phyloP scores from a whole-genome alignment of 2,797 vertebrate genomes.

The Melanotaenia maccullochi region DNA sequence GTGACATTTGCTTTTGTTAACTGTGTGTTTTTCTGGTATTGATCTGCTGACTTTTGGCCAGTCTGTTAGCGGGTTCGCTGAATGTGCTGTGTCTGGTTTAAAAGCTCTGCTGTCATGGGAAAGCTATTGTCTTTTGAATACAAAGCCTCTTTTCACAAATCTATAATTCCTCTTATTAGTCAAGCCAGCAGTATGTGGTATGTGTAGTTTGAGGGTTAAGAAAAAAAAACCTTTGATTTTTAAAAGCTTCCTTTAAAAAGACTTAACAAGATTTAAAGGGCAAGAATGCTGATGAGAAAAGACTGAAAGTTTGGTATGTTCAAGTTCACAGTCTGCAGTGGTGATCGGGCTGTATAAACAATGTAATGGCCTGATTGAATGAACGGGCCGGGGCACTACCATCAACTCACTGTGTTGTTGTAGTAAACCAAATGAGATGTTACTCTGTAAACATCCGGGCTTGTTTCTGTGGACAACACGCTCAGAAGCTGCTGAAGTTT shows the following conservation, averaged over 20 bases:
- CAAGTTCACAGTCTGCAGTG: constrained; percentile 23
- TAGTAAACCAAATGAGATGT: constrained; percentile 4
- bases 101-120: constrained; percentile 49
- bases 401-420: constrained; percentile 11
- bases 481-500: constrained; percentile 41
- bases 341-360: constrained; percentile 46
- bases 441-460: constrained; percentile 9
- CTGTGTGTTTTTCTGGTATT: constrained; percentile 21
- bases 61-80: constrained; percentile 26
- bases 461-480: constrained; percentile 37
- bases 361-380: constrained; percentile 13
- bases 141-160: constrained; percentile 69
- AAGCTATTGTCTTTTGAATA: constrained; percentile 60
- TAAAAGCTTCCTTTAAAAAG: neutral
- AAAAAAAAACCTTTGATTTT: neutral
- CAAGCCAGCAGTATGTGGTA: constrained; percentile 26
- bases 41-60: constrained; percentile 38
- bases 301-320: constrained; percentile 16
- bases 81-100: constrained; percentile 43
- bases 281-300: neutral
- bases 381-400: constrained; percentile 10
- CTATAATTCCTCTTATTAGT: constrained; percentile 37
- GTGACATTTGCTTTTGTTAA: constrained; percentile 12
- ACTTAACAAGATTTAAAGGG: neutral
- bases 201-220: constrained; percentile 15